Base-by-base conservation (phyloP, 2,113 vertebrate genomes). In the Calidris pygmaea region DNA sequence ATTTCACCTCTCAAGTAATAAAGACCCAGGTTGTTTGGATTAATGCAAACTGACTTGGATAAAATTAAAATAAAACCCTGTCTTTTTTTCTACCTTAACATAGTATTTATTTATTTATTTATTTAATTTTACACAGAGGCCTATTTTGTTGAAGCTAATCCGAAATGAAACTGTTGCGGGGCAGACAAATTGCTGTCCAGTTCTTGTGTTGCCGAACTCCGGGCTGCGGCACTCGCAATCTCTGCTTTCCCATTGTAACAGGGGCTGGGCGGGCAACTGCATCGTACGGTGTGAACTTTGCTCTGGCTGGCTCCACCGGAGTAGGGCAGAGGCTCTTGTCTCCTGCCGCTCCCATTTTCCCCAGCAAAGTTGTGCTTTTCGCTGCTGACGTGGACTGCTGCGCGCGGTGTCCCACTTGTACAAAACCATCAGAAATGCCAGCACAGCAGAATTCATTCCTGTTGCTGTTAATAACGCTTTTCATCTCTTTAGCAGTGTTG, bases 381-480 rank as follows among this genome's bases (percentile, higher is more conserved):
- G 1, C 15, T 55, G 47, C 41, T 45, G 29, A 17, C 34, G 18
- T 0, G 1, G 82, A 22, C 17, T 10, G 14, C 15, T 53, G 23
- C 35, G 15, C 4, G 4, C 39, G 52, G 6, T 17, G 50, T 35
- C 39, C 26, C 19, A 48, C 26, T 7, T 14, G 11, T 24, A 52
- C 3, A 3, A 75, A 45, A 53, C 7, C 5, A 19, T 9, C 0
- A 0, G 67, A 86, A 90, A 53, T 22, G 34, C 35, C 5, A 16
- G 39, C 24, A 8, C 8, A 50, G 59, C 4, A 2, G 23, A 29
- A 29, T 34, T 88, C 19, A 39, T 30, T 79, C 39, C 35, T 48
- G 4, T 23, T 76, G 45, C 16, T 45, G 5, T 20, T 53, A n/a
- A 34, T 53, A 48, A 76, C 32, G n/a, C 9, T 84, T 63, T 45